phyloP scores from a whole-genome alignment of 2,113 vertebrate genomes.

The Leucopsar rothschildi region DNA sequence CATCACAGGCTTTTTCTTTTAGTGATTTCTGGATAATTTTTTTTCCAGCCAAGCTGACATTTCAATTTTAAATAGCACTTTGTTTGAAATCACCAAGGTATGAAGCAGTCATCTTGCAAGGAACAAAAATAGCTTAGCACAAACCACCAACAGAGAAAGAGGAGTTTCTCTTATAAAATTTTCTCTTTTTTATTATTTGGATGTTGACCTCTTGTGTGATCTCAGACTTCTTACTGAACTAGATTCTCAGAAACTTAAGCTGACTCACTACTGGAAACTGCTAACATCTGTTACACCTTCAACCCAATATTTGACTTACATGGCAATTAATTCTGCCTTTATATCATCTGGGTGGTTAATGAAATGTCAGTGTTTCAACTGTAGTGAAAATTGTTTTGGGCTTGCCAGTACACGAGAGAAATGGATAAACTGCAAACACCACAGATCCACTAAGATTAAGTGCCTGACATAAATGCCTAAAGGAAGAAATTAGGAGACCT shows the following conservation, averaged over 20 bases:
- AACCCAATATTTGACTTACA: background rate
- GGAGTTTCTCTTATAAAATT: background rate
- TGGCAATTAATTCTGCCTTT: background rate
- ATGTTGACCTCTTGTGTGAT: background rate
- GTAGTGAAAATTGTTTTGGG: background rate
- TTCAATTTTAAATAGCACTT: background rate
- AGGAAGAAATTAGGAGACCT: background rate
- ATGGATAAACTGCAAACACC: background rate
- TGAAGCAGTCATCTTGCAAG: background rate
- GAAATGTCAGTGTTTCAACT: background rate
- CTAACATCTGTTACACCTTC: background rate
- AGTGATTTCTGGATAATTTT: background rate
- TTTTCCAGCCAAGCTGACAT: background rate
- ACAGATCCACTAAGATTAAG: background rate
- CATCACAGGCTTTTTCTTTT: background rate
- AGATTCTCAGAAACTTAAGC: background rate
- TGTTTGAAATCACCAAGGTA: conserved; percentile 27
- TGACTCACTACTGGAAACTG: background rate
- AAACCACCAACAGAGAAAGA: background rate
- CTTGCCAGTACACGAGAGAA: background rate
- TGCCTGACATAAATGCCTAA: background rate
- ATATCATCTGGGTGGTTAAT: background rate
- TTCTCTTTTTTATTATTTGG: background rate
- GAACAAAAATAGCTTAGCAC: background rate
- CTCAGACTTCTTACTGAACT: background rate